Evolutionary conservation across 2,797 vertebrate species (phyloP).

Genomic region (Pachyuromys duprasi): DNA sequence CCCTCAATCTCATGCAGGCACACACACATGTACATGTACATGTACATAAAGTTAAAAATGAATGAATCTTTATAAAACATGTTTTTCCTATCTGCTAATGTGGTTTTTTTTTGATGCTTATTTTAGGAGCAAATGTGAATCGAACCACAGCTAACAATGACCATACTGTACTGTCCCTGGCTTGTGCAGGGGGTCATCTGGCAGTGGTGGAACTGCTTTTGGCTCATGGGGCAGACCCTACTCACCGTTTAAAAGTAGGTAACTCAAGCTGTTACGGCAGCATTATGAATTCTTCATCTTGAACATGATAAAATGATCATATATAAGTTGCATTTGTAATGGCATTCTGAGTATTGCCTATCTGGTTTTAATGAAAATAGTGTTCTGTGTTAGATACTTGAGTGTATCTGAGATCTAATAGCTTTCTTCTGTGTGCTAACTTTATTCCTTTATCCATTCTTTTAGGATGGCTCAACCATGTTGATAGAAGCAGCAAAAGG

Average conservation of each 20-base stretch:
- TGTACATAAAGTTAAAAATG: not conserved
- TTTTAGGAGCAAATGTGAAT: conserved; percentile 90
- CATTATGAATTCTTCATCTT: conserved; percentile 25
- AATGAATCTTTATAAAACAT: not conserved
- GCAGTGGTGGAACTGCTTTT: conserved; percentile 91
- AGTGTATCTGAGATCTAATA: not conserved
- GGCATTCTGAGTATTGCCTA: conserved; percentile 27
- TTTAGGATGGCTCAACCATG: conserved; percentile 91
- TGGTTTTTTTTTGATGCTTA: conserved; percentile 24
- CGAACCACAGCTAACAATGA: conserved; percentile 91
- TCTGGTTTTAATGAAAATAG: conserved; percentile 29
- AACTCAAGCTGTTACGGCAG: not conserved
- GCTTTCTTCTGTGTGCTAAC: conserved; percentile 55
- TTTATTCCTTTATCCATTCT: not conserved
- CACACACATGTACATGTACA: not conserved
- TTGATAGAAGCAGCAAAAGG: conserved; percentile 92
- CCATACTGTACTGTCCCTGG: conserved; percentile 90
- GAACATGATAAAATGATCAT: not conserved
- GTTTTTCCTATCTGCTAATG: not conserved
- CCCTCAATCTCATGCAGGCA: not conserved
- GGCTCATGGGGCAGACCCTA: conserved; percentile 91
- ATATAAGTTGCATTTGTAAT: not conserved
- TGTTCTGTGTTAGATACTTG: not conserved
- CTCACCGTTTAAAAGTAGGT: conserved; percentile 91
- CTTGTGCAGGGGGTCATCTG: conserved; percentile 91